phyloP scores from a whole-genome alignment of 2,888 invertebrate genomes.

The Scaptomyza cyrtandrae region DNA sequence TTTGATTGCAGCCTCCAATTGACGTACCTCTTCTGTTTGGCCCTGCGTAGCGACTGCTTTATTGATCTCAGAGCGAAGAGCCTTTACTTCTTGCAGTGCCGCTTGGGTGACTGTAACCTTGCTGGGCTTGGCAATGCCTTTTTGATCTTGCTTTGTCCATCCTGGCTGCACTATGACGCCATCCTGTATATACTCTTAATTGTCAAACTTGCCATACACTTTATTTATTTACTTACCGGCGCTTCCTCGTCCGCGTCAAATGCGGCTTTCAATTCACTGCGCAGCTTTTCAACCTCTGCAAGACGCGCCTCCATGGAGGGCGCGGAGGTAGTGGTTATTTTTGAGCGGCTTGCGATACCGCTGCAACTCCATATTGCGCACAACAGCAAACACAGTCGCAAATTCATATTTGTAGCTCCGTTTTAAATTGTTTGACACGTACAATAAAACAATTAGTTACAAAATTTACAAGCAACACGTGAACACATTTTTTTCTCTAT shows the following conservation, averaged over 20 bases:
- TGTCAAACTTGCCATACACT: neutral
- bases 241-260: conserved; percentile 58
- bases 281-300: conserved; percentile 73
- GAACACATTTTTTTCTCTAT: conserved; percentile 34
- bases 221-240: conserved; percentile 26
- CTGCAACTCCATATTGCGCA: conserved; percentile 13
- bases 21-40: conserved; percentile 29
- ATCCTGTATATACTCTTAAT: conserved; percentile 26
- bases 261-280: conserved; percentile 73
- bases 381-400: conserved; percentile 35
- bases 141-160: conserved; percentile 68
- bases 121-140: conserved; percentile 9
- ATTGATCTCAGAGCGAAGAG: conserved; percentile 56
- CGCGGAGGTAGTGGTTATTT: neutral
- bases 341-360: neutral
- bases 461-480: conserved; percentile 45
- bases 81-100: conserved; percentile 45
- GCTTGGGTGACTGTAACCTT: conserved; percentile 71
- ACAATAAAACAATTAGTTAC: conserved; percentile 10
- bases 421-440: neutral
- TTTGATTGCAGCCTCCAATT: conserved; percentile 47
- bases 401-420: conserved; percentile 25
- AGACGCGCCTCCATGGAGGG: conserved; percentile 24
- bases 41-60: conserved; percentile 54
- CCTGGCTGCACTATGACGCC: conserved; percentile 79